phyloP scores from a whole-genome alignment of 2,888 invertebrate genomes.

The Coleophora flavipennella region DNA sequence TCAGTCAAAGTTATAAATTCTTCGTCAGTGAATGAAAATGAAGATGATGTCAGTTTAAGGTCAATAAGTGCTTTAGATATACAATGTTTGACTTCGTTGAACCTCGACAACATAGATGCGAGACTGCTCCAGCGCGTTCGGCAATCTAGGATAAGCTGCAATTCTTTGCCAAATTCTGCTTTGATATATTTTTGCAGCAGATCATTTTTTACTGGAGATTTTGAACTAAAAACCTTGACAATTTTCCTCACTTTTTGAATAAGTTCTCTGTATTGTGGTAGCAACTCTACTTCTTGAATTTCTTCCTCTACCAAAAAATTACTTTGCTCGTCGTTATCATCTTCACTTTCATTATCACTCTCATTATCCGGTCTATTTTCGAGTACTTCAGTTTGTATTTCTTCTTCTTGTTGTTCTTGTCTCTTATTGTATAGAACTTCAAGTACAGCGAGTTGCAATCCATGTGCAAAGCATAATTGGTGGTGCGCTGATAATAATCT shows the following conservation, averaged over 20 bases:
- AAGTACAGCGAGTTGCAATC: too few species aligned
- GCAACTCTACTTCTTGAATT: constrained; percentile 5
- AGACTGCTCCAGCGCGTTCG: too few species aligned
- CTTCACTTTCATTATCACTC: constrained; percentile 4
- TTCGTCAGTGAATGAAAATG: too few species aligned
- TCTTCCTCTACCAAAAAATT: constrained; percentile 6
- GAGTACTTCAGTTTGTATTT: constrained; percentile 2
- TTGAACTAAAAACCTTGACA: constrained; percentile 9
- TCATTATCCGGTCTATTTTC: constrained; percentile 2
- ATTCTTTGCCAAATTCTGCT: constrained; percentile 10
- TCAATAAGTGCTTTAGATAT: too few species aligned
- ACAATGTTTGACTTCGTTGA: constrained; percentile 6
- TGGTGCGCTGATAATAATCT: constrained; percentile 5
- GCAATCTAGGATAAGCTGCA: too few species aligned
- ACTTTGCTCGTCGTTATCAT: constrained; percentile 6
- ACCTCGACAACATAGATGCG: constrained; percentile 7
- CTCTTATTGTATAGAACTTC: too few species aligned
- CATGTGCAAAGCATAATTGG: constrained; percentile 3
- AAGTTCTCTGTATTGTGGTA: constrained; percentile 6
- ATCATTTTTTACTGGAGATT: constrained; percentile 9
- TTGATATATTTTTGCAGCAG: constrained; percentile 12
- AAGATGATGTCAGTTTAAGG: not conserved
- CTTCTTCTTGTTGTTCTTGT: too few species aligned
- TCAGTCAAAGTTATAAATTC: too few species aligned
- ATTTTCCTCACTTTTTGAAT: constrained; percentile 6